Conservation (phyloP, 2,797 vertebrate species). For the Gila robusta region DNA sequence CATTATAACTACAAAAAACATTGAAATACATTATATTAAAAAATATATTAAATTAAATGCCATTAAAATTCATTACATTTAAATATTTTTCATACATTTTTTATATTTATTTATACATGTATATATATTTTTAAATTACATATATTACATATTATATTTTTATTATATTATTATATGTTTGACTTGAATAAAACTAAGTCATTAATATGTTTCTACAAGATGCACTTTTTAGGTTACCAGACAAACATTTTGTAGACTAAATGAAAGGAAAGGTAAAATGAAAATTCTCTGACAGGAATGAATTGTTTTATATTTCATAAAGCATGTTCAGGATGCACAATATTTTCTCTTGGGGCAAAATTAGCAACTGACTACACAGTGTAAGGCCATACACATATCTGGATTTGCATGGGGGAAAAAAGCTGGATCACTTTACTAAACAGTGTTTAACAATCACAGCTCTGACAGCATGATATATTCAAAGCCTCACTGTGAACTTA, state of each 20-base stretch:
- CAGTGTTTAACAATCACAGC: conserved; percentile 62
- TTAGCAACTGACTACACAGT: not conserved
- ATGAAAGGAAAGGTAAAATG: not conserved
- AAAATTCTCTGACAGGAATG: conserved; percentile 12
- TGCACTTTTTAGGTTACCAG: not conserved
- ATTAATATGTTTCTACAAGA: not conserved
- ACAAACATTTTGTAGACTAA: not conserved
- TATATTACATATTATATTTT: not conserved
- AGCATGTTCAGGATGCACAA: not conserved
- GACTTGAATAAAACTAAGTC: not conserved
- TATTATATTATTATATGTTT: not conserved
- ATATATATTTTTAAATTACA: not conserved
- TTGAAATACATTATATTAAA: not conserved
- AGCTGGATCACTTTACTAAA: not conserved
- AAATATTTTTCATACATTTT: not conserved
- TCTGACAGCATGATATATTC: conserved; percentile 72
- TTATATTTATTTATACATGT: not conserved
- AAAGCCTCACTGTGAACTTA: conserved; percentile 26
- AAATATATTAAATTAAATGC: not conserved
- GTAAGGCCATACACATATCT: not conserved
- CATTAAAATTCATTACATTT: not conserved
- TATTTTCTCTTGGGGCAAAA: not conserved
- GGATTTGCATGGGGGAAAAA: conserved; percentile 6
- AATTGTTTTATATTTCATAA: conserved; percentile 19
- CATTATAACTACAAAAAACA: not conserved